Percentiles rank a stretch among this genome's conserved stretches.
Evolutionary conservation across 1,140 invertebrate species (phyloP).

Genomic region (Drosophila athabasca): DNA sequence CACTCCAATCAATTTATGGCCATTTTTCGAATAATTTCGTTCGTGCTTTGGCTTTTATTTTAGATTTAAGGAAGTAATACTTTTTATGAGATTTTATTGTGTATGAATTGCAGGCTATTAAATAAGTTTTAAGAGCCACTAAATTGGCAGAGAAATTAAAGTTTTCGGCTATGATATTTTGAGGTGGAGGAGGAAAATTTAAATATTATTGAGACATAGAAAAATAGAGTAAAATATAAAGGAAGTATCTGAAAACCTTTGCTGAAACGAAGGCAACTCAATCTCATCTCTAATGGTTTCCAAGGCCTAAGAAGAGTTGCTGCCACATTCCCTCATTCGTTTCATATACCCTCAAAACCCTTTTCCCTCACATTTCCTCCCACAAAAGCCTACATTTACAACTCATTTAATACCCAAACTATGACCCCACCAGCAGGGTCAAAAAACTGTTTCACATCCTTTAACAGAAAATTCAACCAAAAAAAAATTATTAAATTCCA

Average conservation of each 20-base stretch:
- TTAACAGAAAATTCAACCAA: not conserved
- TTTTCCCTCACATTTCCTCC: conserved; percentile 7
- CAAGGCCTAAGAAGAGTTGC: too few relatives aligned
- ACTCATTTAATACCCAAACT: conserved; percentile 18
- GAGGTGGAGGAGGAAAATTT: too few relatives aligned
- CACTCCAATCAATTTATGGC: conserved; percentile 2
- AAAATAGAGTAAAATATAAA: too few relatives aligned
- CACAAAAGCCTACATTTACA: not conserved
- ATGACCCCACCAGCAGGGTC: conserved; percentile 11
- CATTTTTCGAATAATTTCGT: conserved; percentile 5
- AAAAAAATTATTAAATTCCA: conserved; percentile 51
- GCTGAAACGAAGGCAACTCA: too few relatives aligned
- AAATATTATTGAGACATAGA: too few relatives aligned
- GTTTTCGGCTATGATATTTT: not conserved
- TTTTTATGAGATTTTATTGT: conserved; percentile 1
- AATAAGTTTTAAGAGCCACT: conserved; percentile 9
- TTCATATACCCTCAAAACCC: too few relatives aligned
- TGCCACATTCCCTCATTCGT: too few relatives aligned
- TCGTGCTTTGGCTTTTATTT: conserved; percentile 9
- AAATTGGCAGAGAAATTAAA: conserved; percentile 2
- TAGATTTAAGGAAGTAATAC: conserved; percentile 11
- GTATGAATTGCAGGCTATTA: conserved; percentile 12
- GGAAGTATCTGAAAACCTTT: too few relatives aligned
- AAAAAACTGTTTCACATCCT: conserved; percentile 12
- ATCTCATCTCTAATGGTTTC: not conserved